These are phyloP conservation scores for Sebastes goodei DNA, from an alignment of 2,797 vertebrate genomes.

Conservation along the genomic window DNA sequence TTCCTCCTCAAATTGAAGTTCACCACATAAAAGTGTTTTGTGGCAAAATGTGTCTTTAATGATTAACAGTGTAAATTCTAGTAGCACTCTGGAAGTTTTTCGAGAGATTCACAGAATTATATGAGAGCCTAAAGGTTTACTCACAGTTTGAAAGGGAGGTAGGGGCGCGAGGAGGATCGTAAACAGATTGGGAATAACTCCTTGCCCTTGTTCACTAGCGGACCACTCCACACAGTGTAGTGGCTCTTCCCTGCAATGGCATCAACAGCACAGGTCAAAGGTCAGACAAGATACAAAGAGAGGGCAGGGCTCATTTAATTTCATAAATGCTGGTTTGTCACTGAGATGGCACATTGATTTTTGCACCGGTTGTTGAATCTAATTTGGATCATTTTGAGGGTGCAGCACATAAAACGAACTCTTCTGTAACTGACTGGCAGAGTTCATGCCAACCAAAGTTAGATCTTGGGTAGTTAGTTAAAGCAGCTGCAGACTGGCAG, in stretches of 20 bases:
- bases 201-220: constrained; percentile 91
- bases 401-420: neutral
- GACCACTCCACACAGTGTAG: constrained; percentile 94
- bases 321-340: neutral
- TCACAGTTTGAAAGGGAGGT: constrained; percentile 96
- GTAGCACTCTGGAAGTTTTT: neutral
- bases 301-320: neutral
- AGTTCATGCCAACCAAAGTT: neutral
- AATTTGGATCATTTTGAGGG: neutral
- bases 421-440: neutral
- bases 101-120: neutral
- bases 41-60: neutral
- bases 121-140: constrained; percentile 47
- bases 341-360: neutral
- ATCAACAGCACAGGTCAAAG: constrained; percentile 29
- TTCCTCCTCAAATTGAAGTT: neutral
- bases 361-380: neutral
- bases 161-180: constrained; percentile 85
- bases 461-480: neutral
- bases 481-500: neutral
- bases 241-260: constrained; percentile 84
- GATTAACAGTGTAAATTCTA: constrained; percentile 9
- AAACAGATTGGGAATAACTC: constrained; percentile 91
- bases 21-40: neutral
- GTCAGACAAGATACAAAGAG: neutral